These are phyloP conservation scores for Holothuria leucospilota DNA, from an alignment of 53 echinoderm and acorn worm species.

Conservation along the genomic window DNA sequence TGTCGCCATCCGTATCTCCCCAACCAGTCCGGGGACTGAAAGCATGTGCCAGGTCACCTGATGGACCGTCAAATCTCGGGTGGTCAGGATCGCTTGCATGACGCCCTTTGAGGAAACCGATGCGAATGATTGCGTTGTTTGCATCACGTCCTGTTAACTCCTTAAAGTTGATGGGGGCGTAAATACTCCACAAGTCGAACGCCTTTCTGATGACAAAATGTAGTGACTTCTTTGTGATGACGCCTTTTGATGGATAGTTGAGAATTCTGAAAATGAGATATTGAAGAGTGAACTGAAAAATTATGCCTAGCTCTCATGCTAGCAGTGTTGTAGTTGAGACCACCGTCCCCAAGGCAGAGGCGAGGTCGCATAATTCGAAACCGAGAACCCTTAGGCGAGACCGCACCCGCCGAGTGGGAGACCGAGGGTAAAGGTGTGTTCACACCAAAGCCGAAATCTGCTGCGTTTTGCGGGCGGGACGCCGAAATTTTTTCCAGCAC, in stretches of 20 bases:
- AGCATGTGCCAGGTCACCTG: conserved; percentile 92
- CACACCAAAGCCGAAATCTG: too few relatives aligned
- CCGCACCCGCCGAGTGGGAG: too few relatives aligned
- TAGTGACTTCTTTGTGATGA: conserved; percentile 55
- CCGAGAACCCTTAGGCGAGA: too few relatives aligned
- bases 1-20: conserved; percentile 92
- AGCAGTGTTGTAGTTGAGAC: too few relatives aligned
- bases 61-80: conserved; percentile 86
- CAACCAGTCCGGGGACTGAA: conserved; percentile 91
- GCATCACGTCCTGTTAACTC: conserved; percentile 59
- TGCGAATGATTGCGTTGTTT: conserved; percentile 71
- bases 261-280: conserved; percentile 51
- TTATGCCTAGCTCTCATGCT: too few relatives aligned
- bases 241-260: conserved; percentile 70
- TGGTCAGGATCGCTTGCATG: conserved; percentile 84
- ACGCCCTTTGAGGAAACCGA: conserved; percentile 77
- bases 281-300: too few relatives aligned
- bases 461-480: too few relatives aligned
- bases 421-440: too few relatives aligned
- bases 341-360: too few relatives aligned
- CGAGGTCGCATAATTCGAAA: too few relatives aligned
- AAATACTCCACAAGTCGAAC: conserved; percentile 81
- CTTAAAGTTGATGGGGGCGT: conserved; percentile 78
- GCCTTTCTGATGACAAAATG: conserved; percentile 69
- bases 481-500: too few relatives aligned